Evolutionary conservation across 1,140 invertebrate species (phyloP).

Genomic region (Bilobella aurantiaca): DNA sequence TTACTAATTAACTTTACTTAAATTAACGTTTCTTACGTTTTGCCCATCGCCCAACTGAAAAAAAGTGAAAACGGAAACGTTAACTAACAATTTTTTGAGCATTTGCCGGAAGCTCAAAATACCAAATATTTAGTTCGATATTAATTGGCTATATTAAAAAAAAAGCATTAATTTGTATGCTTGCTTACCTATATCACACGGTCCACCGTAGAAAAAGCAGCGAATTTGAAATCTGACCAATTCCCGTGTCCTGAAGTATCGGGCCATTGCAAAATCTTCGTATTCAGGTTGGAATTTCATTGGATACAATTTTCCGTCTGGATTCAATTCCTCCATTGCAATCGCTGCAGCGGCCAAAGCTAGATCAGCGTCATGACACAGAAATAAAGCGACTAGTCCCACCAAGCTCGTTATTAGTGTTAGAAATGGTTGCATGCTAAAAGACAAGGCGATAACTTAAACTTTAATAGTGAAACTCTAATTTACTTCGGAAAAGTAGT

Average conservation of each 20-base stretch:
- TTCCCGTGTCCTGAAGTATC: constrained; percentile 18
- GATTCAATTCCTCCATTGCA: background rate
- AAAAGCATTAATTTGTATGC: background rate
- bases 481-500: no score
- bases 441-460: no score
- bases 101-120: no score
- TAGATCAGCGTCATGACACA: no score
- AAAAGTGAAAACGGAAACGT: background rate
- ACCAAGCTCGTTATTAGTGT: no score
- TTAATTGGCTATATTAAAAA: no score
- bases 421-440: no score
- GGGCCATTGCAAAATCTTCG: constrained; percentile 14
- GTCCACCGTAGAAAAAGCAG: constrained; percentile 19
- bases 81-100: background rate
- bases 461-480: no score
- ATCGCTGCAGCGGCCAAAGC: background rate
- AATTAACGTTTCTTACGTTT: constrained; percentile 19
- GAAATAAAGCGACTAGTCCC: no score
- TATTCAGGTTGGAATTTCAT: constrained; percentile 19
- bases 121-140: no score
- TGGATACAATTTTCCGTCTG: background rate
- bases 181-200: constrained; percentile 17
- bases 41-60: constrained; percentile 13
- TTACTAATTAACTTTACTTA: background rate
- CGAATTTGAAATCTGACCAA: constrained; percentile 19